Base-by-base conservation (phyloP, 1,140 invertebrate genomes). In the Galleria mellonella region DNA sequence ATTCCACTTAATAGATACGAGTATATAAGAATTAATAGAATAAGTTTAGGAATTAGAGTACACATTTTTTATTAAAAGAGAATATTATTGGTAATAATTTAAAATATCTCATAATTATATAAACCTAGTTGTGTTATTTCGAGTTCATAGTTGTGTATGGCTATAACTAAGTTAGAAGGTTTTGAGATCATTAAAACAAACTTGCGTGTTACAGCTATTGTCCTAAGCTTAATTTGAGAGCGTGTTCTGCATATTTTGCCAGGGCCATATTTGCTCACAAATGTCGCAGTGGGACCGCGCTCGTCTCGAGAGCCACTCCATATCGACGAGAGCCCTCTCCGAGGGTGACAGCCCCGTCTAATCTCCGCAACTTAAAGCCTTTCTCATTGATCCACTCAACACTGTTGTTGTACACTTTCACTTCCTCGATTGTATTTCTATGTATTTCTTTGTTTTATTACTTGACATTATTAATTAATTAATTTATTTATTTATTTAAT, bases 261-360 rank as follows among this genome's bases (percentile, higher is more conserved):
- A 52, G 60, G 48, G 57, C 45, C 62, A 57, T 81, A 64, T 83
- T 76, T 81, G 71, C 66, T 63, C 61, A 72, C 67, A 76, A 74
- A 68, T 60, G 66, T 73, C 64, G 63, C 57, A 44, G 39, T 49
- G 55, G 44, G 55, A 55, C 62, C 41, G 52, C 59, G 70, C 52
- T 76, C 60, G 79, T 78, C 75, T 83, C 72, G 45, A 83, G 77
- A 55, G 60, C 47, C 51, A 46, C 77, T 78, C 51, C 28, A 62
- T 47, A 58, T 49, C 48, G 55, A 51, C 51, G 66, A 78, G 76
- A 55, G 60, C 55, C 53, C 64, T 66, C 56, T 64, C 65, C 57
- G 51, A 55, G 72, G 71, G 66, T 78, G 78, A 76, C 74, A 72
- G 72, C 62, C 67, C 72, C 66, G 73, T 77, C 69, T 83, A 79